phyloP scores from a whole-genome alignment of 2,113 vertebrate genomes.

The Chelonoidis abingdonii region DNA sequence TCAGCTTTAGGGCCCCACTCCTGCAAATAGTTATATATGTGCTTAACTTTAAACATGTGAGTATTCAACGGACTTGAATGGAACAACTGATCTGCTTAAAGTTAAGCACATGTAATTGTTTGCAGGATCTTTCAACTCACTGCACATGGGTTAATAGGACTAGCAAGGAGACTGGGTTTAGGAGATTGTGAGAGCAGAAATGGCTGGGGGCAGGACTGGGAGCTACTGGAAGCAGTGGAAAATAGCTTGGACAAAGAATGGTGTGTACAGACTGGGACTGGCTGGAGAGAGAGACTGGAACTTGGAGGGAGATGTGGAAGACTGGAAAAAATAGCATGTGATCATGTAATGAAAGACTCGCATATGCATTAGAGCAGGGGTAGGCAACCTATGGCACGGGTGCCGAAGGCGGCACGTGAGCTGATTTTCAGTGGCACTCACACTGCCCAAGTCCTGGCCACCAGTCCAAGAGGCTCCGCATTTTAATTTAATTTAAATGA shows the following conservation, averaged over 20 bases:
- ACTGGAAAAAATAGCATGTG: neutral
- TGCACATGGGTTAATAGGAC: neutral
- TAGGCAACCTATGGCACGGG: too few species aligned
- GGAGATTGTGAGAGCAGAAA: rapidly evolving
- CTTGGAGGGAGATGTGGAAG: rapidly evolving
- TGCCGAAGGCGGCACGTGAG: too few species aligned
- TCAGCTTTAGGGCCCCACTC: neutral
- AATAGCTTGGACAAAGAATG: rapidly evolving
- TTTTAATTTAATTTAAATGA: too few species aligned
- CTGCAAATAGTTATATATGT: neutral
- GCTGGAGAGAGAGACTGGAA: neutral
- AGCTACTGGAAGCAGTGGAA: neutral
- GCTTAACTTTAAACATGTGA: neutral
- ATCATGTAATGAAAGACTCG: neutral
- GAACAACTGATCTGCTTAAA: neutral
- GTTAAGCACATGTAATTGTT: neutral
- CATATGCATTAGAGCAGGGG: neutral
- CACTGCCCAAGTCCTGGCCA: too few species aligned
- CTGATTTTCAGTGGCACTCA: too few species aligned
- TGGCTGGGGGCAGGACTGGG: neutral
- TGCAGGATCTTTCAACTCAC: neutral
- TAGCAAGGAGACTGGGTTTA: neutral
- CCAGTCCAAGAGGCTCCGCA: too few species aligned
- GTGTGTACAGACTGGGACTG: neutral
- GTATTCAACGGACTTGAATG: neutral